Conservation (phyloP, 2,113 vertebrate species). For the Sebastes fasciatus region DNA sequence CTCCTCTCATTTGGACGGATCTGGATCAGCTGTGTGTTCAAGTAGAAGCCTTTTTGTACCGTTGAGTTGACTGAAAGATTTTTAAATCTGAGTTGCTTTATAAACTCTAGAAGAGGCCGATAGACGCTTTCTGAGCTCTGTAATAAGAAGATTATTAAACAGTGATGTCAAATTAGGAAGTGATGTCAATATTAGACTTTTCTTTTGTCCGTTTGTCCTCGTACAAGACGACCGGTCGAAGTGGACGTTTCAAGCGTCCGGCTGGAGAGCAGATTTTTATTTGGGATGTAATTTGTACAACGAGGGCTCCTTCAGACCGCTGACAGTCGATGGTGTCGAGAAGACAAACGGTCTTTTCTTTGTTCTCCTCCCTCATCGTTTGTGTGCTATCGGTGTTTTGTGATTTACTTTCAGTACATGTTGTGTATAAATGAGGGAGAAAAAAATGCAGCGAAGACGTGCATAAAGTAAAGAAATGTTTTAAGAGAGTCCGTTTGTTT, state of each 20-base stretch:
- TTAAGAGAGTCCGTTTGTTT: constrained; percentile 26
- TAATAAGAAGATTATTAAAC: constrained; percentile 39
- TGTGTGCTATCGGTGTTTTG: constrained; percentile 62
- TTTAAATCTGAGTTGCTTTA: constrained; percentile 16
- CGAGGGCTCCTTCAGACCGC: constrained; percentile 63
- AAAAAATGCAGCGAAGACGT: constrained; percentile 43
- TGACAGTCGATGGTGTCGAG: constrained; percentile 37
- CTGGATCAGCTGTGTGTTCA: not conserved
- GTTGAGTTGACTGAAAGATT: constrained; percentile 19
- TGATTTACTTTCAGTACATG: constrained; percentile 64
- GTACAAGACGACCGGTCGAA: constrained; percentile 14
- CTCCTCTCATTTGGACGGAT: constrained; percentile 2
- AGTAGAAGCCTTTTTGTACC: constrained; percentile 35
- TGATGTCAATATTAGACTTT: constrained; percentile 58
- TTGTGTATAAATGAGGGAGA: constrained; percentile 46
- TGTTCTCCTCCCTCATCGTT: constrained; percentile 51
- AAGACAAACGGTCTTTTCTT: constrained; percentile 45
- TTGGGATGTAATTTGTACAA: constrained; percentile 53
- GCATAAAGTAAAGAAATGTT: constrained; percentile 67
- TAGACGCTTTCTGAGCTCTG: constrained; percentile 44
- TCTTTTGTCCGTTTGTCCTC: constrained; percentile 39
- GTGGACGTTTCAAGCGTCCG: too few relatives aligned
- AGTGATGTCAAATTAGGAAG: constrained; percentile 70
- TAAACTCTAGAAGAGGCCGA: constrained; percentile 20
- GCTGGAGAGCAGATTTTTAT: not conserved